Conservation (phyloP, 2,888 invertebrate genomes). For the Osmoderma eremita region DNA sequence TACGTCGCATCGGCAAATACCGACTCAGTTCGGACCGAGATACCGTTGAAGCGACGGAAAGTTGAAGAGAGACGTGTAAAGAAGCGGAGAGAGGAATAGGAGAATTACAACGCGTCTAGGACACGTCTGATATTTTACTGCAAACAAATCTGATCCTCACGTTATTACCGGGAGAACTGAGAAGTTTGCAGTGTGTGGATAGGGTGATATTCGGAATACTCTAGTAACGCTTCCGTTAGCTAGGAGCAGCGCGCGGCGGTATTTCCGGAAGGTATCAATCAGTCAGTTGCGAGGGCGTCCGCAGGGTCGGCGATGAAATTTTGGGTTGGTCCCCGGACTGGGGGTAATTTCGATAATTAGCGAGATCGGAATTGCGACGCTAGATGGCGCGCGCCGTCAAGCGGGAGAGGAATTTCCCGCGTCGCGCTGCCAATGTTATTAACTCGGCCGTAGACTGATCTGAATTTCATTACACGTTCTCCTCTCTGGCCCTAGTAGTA, state of each 20-base stretch:
- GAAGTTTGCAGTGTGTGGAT: conserved; percentile 48
- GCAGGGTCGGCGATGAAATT: conserved; percentile 4
- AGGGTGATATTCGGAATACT: conserved; percentile 48
- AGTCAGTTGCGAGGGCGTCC: conserved; percentile 31
- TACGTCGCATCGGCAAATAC: not conserved
- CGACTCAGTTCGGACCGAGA: not conserved
- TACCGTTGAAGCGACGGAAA: conserved; percentile 36
- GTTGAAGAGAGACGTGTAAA: not conserved
- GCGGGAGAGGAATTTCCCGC: not conserved
- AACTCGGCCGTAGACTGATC: conserved; percentile 18
- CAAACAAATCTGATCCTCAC: conserved; percentile 49
- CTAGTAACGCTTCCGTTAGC: conserved; percentile 50
- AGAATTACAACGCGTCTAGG: conserved; percentile 39
- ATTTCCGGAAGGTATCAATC: conserved; percentile 53
- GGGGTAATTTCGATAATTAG: conserved; percentile 27
- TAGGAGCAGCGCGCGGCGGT: conserved; percentile 47
- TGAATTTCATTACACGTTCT: conserved; percentile 27
- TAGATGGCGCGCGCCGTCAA: not conserved
- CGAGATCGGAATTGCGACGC: conserved; percentile 10
- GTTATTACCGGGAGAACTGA: conserved; percentile 53
- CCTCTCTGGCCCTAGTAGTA: not conserved
- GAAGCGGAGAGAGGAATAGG: conserved; percentile 3
- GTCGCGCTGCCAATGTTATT: conserved; percentile 12
- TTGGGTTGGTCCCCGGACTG: not conserved
- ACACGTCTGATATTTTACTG: conserved; percentile 46